Evolutionary conservation across 2,888 invertebrate genomes (phyloP).

Genomic region (Drosophila siamana): DNA sequence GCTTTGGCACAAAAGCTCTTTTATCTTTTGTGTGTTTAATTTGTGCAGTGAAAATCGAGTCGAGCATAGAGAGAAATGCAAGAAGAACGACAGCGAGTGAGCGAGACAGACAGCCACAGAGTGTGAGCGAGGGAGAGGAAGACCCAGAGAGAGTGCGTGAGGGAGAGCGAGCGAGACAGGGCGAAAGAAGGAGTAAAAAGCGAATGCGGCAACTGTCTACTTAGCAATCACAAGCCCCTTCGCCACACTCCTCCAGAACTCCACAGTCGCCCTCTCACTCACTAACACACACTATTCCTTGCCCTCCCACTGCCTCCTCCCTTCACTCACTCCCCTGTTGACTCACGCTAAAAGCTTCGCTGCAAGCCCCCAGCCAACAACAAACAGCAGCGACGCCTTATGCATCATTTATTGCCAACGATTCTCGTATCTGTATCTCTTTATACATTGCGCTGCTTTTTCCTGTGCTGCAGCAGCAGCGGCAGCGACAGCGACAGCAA

Average conservation of each 20-base stretch:
- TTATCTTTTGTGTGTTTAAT: slow-evolving; percentile 69
- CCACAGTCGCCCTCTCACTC: background rate
- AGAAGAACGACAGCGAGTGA: background rate
- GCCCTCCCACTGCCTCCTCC: slow-evolving; percentile 3
- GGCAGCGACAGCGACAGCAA: slow-evolving; percentile 23
- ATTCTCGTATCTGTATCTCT: slow-evolving; percentile 44
- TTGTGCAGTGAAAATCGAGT: slow-evolving; percentile 63
- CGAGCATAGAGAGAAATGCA: slow-evolving; percentile 22
- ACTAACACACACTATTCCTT: background rate
- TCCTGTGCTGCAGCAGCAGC: slow-evolving; percentile 44
- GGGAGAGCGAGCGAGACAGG: background rate
- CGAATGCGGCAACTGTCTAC: slow-evolving; percentile 56
- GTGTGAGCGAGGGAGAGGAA: background rate
- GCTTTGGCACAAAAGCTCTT: slow-evolving; percentile 64
- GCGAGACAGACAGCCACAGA: background rate
- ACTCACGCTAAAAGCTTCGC: slow-evolving; percentile 19
- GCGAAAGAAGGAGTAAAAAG: slow-evolving; percentile 31
- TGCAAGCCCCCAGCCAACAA: slow-evolving; percentile 24
- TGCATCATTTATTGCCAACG: slow-evolving; percentile 70
- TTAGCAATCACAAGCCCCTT: slow-evolving; percentile 30
- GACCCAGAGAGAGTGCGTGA: background rate
- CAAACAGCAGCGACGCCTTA: slow-evolving; percentile 38
- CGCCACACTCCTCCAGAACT: too few relatives aligned
- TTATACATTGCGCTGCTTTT: slow-evolving; percentile 40
- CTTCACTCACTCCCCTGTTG: background rate